phyloP scores from a whole-genome alignment of 2,797 vertebrate species.

The Masticophis lateralis region DNA sequence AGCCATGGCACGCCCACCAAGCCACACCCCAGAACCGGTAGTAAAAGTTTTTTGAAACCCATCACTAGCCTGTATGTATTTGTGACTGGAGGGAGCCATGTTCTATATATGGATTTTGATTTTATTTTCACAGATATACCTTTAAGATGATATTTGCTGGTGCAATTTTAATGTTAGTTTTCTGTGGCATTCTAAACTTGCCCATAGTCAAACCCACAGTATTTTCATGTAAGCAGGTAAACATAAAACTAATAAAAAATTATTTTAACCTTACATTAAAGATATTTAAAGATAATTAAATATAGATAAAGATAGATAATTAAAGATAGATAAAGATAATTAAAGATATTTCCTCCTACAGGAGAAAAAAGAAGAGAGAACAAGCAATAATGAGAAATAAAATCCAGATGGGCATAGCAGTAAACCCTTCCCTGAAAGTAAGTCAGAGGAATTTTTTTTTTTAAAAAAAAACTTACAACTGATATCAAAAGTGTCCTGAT shows the following conservation, averaged over 20 bases:
- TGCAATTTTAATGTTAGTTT: background rate
- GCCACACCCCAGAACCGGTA: too few relatives aligned
- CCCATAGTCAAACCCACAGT: background rate
- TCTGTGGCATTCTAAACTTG: background rate
- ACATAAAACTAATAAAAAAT: background rate
- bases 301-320: too few relatives aligned
- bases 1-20: too few relatives aligned
- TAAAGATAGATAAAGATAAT: background rate
- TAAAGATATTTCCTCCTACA: background rate
- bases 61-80: background rate
- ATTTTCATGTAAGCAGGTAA: background rate
- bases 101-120: background rate
- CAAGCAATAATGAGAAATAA: background rate
- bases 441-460: background rate
- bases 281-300: too few relatives aligned
- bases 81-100: background rate
- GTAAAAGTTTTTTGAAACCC: too few relatives aligned
- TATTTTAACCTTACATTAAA: background rate
- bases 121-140: background rate
- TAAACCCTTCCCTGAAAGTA: background rate
- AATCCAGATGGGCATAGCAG: background rate
- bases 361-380: background rate
- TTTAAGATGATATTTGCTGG: background rate
- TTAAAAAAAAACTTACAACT: background rate
- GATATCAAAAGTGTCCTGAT: background rate